Evolutionary conservation across 2,113 vertebrate species (phyloP).

Genomic region (Hepsetus odoe): DNA sequence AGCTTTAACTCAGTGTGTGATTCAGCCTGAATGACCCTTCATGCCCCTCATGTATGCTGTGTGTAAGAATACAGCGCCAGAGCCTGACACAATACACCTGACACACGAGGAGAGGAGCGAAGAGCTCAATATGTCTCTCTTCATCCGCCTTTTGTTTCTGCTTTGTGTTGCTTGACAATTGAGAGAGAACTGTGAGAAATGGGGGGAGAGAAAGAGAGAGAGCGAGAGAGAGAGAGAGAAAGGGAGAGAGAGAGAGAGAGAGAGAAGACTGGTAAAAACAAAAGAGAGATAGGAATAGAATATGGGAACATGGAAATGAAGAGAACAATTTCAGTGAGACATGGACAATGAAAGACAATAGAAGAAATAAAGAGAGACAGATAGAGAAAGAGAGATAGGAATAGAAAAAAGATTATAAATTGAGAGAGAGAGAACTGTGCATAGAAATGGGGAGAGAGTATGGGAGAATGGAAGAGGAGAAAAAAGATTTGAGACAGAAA

Average conservation of each 20-base stretch:
- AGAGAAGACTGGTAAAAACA: no score
- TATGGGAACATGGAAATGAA: no score
- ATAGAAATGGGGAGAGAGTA: no score
- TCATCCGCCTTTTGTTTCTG: conserved; percentile 31
- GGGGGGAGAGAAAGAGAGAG: background rate
- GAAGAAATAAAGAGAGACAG: background rate
- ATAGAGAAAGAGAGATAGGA: no score
- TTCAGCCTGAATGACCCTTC: conserved; percentile 22
- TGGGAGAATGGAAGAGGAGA: background rate
- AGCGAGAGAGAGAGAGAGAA: background rate
- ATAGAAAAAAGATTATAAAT: background rate
- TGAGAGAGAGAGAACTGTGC: background rate
- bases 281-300: background rate
- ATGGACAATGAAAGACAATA: background rate
- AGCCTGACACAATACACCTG: conserved; percentile 37
- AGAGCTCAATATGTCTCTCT: conserved; percentile 31
- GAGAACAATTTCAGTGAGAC: background rate
- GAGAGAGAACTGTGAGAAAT: background rate
- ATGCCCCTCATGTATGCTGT: conserved; percentile 12
- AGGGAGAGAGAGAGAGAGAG: background rate
- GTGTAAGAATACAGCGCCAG: conserved; percentile 19
- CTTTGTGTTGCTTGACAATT: conserved; percentile 38
- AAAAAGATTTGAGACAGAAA: conserved; percentile 11
- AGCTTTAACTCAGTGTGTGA: background rate
- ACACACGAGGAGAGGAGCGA: conserved; percentile 32